Evolutionary conservation across 2,888 invertebrate genomes (phyloP), one percentile per base, ranked within the genome.

Genomic region (Drosophila histrio): DNA sequence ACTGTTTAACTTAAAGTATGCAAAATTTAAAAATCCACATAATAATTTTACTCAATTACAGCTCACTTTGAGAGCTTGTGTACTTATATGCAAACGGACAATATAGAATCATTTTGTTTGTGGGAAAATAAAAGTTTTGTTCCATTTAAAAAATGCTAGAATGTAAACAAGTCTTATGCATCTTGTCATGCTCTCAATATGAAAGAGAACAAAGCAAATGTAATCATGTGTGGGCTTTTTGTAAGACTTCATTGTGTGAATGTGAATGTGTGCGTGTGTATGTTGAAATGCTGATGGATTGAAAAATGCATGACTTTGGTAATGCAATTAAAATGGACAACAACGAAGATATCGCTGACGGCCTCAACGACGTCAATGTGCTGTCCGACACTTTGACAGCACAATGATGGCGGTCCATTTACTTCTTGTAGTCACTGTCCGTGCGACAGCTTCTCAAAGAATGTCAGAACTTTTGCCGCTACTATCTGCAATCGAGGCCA

Each of bases 261-360:
- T 30, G 19, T 26, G 38, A 26, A 21, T 46, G 44, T 57, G 46
- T 28, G 22, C 36, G 44, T 21, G 34, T 56, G 65, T 54, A 28
- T 62, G 50, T 39, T 39, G 28, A 50, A 44, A 39, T 52, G 49
- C 54, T 71, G 72, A 49, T 63, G 54, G 22, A 21, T 39, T 71
- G 24, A 47, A 68, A 56, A 68, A 61, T 70, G 71, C 38, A 70
- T 61, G 70, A 61, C 70, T 73, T 39, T 53, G 56, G 19, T 46
- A 17, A 39, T 73, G 72, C 72, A 72, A 72, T 72, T 72, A 72
- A 72, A 72, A 73, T 68, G 74, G 61, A 53, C 54, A 72, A 67
- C 43, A 72, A 41, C 32, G 34, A 24, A 57, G 28, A 11, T 43
- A 34, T 53, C 26, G 36, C 9, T 47, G 67, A 69, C 56, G 44